A percentile compares a stretch with the other conserved stretches of the same genome.
Conservation (phyloP, 2,113 vertebrate species). For the Cebus imitator region DNA sequence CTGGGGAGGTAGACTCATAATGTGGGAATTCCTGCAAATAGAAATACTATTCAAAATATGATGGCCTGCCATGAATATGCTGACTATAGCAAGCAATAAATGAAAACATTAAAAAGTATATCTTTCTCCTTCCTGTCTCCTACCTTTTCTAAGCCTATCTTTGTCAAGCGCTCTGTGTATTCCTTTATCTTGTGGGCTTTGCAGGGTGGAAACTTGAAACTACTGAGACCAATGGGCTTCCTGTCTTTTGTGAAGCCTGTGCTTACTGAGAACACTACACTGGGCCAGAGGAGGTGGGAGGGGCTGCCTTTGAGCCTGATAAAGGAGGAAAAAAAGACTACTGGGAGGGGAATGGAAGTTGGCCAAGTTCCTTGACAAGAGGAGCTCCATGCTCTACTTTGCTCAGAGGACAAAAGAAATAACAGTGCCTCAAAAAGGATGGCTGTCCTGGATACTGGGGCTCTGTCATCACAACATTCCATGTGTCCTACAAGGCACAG, state of each 20-base stretch:
- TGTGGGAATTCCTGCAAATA: not conserved
- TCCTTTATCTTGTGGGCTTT: not conserved
- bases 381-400: not conserved
- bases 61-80: not conserved
- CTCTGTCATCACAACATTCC: not conserved
- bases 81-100: not conserved
- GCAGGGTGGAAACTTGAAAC: slow-evolving; percentile 4
- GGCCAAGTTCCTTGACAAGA: not conserved
- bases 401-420: not conserved
- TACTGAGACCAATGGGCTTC: not conserved
- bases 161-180: not conserved
- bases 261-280: not conserved
- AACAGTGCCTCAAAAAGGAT: not conserved
- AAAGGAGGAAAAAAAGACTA: not conserved
- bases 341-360: not conserved
- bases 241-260: not conserved
- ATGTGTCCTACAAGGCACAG: not conserved
- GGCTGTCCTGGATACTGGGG: not conserved
- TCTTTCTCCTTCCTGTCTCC: not conserved
- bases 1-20: not conserved
- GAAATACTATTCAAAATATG: not conserved
- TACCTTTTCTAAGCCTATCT: not conserved
- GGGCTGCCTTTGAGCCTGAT: not conserved
- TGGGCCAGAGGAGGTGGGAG: not conserved
- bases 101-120: not conserved